Conservation (phyloP, 2,797 vertebrate genomes). For the Synanceia verrucosa region DNA sequence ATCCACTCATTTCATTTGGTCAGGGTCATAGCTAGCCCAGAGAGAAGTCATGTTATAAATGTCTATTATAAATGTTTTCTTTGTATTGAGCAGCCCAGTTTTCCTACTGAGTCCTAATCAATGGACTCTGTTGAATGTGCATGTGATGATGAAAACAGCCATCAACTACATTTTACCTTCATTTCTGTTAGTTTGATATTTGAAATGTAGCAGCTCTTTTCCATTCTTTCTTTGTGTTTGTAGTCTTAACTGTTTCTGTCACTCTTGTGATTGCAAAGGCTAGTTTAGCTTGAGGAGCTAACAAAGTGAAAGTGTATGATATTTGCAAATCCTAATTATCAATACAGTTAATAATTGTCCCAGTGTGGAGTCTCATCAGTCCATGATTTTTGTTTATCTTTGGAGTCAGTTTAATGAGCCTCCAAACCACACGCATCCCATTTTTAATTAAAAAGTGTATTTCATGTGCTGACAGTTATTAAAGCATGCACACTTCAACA, state of each 20-base stretch:
- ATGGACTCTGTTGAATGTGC: conserved; percentile 45
- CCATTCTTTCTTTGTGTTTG: conserved; percentile 15
- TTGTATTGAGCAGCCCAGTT: conserved; percentile 54
- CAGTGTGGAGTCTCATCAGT: neutral
- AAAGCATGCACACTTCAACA: neutral
- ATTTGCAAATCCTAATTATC: neutral
- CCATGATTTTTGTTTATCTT: conserved; percentile 6
- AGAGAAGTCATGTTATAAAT: conserved; percentile 41
- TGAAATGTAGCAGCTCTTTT: conserved; percentile 9
- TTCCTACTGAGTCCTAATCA: conserved; percentile 57
- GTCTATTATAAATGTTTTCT: conserved; percentile 28
- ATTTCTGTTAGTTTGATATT: conserved; percentile 24
- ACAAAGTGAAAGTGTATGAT: neutral
- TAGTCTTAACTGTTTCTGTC: conserved; percentile 10
- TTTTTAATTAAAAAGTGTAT: conserved; percentile 11
- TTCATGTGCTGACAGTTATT: neutral
- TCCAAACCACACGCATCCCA: conserved; percentile 17
- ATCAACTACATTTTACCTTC: conserved; percentile 58
- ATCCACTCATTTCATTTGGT: conserved; percentile 82
- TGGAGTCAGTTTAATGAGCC: conserved; percentile 9
- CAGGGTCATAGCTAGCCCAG: conserved; percentile 75
- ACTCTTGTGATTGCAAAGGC: conserved; percentile 12
- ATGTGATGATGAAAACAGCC: conserved; percentile 54
- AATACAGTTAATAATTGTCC: neutral
- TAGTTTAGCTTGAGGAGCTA: conserved; percentile 7